A percentile compares a stretch with the other conserved stretches of the same genome.
Conservation (phyloP, 1,140 invertebrate species). For the Bombyx mori region ASM3026992v2 NC_085133.1:7600501-7601000, state of each 20-base stretch:
- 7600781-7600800: conserved; percentile 9
- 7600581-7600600: conserved; percentile 24
- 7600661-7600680: conserved; percentile 34
- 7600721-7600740: conserved; percentile 30
- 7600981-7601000: conserved; percentile 12
- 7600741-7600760: conserved; percentile 27
- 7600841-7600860: conserved; percentile 9
- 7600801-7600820: conserved; percentile 4
- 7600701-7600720: conserved; percentile 22
- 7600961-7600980: conserved; percentile 20
- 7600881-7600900: conserved; percentile 25
- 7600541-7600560: conserved; percentile 19
- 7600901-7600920: conserved; percentile 28
- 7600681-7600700: conserved; percentile 25
- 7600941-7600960: conserved; percentile 17
- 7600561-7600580: conserved; percentile 21
- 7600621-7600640: conserved; percentile 15
- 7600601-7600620: conserved; percentile 21
- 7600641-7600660: conserved; percentile 22
- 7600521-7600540: conserved; percentile 25
- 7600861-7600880: conserved; percentile 16
- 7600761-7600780: conserved; percentile 24
- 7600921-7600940: conserved; percentile 22
- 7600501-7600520: conserved; percentile 10
- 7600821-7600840: conserved; percentile 10